Evolutionary conservation across 2,113 vertebrate species (phyloP), one percentile per base, ranked within the genome.

Genomic region (Plecotus auritus): DNA sequence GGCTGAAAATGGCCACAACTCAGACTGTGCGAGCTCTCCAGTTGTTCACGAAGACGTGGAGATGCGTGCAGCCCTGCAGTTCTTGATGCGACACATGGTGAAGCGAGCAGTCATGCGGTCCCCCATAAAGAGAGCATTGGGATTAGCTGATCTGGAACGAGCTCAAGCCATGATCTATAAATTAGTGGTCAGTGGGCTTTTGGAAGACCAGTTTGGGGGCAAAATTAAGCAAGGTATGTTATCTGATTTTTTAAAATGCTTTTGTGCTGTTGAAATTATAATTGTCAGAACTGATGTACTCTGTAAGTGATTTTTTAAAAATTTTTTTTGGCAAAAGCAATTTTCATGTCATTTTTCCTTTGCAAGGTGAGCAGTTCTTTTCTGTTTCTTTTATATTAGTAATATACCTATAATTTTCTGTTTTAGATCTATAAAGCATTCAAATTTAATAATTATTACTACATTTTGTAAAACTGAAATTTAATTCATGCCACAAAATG

Each of bases 91-190:
- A 18, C 99, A 99, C 92, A 99, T 99, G 99, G 99, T 99, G 92
- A 99, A 99, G 93, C 98, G 99, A 1, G 99, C 99, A 0, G 99
- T 99, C 93, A 99, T 99, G 99, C 99, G 99, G 14, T 99, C 99
- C 0, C 99, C 99, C 7, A 99, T 99, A 95, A 99, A 99, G 97
- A 98, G 99, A 7, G 99, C 99, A 0, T 83, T 99, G 69, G 99
- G 99, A n/a, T 97, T 99, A 97, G 98, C 99, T 0, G 99, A 99
- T 97, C 96, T 99, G 97, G 99, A 99, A 91, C 97, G 99, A 42
- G 99, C 99, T 0, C 99, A 99, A 97, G 99, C 99, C 92, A 99
- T 99, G 99, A 99, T 99, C 98, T 99, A 99, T 97, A 99, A 99
- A 74, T 97, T 99, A 10, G 99, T 99, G 30, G 99, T 99, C 64